Evolutionary conservation across 2,113 vertebrate species (phyloP), one percentile per base, ranked within the genome.

Genomic region (Sinosuthora webbiana): DNA sequence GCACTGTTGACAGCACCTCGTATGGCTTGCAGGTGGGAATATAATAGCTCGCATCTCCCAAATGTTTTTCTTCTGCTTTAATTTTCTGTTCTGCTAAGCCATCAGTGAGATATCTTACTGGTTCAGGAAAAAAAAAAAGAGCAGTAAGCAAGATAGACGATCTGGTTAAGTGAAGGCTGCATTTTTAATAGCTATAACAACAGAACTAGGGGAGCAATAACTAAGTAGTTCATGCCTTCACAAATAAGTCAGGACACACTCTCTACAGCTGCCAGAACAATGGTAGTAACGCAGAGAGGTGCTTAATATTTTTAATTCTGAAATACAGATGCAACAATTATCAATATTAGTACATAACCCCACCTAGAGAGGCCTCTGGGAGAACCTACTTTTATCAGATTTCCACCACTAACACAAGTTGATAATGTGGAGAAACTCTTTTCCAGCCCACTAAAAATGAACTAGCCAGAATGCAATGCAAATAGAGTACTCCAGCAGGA

Each of bases 191-290:
- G 64, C 22, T 92, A 1, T 65, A 77, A 87, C 27, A 85, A 83
- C 75, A 81, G 55, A 81, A 57, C 21, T 37, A 65, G 27, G 28
- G 41, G 44, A 87, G 62, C 19, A 85, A 65, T 90, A 85, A 44
- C 56, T 91, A 75, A 89, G 31, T 82, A 79, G 53, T 69, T 91
- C 63, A 85, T 87, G 44, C 49, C 41, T 87, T 89, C 49, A 87
- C 37, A 88, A 79, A 87, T 90, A 75, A 83, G 78, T 76, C 87
- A 82, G 78, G 53, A 67, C 15, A 44, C 15, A 47, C 24, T 64
- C 37, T 75, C 20, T 80, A 53, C 70, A 90, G 41, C 75, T 96
- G 85, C 69, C 82, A 87, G 88, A 94, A 93, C 52, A 97, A 57
- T 49, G 45, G 44, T 11, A 67, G 49, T 44, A 81, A 78, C 47